A percentile compares a stretch with the other conserved stretches of the same genome.
Evolutionary conservation across 2,888 invertebrate genomes (phyloP).

Genomic region (Parnassius glacialis): DNA sequence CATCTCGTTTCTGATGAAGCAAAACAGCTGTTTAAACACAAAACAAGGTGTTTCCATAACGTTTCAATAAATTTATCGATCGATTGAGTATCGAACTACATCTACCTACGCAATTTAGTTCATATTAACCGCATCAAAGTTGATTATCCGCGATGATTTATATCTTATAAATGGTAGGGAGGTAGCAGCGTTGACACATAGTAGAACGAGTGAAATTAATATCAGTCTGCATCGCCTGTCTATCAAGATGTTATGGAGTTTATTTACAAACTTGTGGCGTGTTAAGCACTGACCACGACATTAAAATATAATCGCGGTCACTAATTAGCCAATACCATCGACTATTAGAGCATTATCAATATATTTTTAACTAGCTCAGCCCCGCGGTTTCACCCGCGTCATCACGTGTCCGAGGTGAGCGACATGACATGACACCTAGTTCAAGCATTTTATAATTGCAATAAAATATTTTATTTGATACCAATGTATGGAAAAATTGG

Average conservation of each 20-base stretch:
- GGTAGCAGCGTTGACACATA: background rate
- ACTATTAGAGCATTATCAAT: constrained; percentile 15
- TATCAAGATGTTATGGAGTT: constrained; percentile 12
- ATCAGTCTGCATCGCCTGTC: constrained; percentile 1
- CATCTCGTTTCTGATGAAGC: constrained; percentile 3
- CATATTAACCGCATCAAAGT: constrained; percentile 15
- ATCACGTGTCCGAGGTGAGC: too few species aligned
- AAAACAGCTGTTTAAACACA: constrained; percentile 3
- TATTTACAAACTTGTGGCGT: constrained; percentile 20
- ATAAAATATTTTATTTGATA: too few species aligned
- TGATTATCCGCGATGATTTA: constrained; percentile 15
- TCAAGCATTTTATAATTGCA: too few species aligned
- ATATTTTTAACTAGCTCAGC: constrained; percentile 14
- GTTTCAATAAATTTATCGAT: constrained; percentile 4
- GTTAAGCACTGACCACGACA: constrained; percentile 19
- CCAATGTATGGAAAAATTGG: too few species aligned
- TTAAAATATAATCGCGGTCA: constrained; percentile 22
- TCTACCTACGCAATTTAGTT: constrained; percentile 8
- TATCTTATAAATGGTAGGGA: background rate
- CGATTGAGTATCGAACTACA: constrained; percentile 5
- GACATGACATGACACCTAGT: too few species aligned
- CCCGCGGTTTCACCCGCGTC: too few species aligned
- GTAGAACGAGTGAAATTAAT: constrained; percentile 1
- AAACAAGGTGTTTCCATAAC: constrained; percentile 16
- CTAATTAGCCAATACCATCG: constrained; percentile 12